These are phyloP conservation scores for Nesidiocoris tenuis DNA, from an alignment of 2,888 invertebrate species.

Conservation along the genomic window DNA sequence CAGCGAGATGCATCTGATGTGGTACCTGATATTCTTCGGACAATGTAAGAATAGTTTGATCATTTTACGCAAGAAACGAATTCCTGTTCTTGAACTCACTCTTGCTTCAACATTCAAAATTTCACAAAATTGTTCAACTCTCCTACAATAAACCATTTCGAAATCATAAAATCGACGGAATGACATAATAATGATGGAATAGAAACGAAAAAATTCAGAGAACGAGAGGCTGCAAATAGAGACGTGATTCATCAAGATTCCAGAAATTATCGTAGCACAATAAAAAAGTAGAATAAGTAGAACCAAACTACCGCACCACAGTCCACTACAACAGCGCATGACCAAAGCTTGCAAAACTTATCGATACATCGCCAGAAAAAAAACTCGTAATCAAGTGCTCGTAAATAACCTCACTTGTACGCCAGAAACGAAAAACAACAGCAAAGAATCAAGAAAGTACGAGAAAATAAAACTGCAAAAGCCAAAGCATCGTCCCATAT, in stretches of 20 bases:
- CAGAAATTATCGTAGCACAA: not conserved
- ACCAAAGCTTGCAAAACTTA: constrained; percentile 41
- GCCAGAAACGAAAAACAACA: constrained; percentile 37
- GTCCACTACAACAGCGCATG: constrained; percentile 44
- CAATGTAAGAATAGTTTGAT: too few relatives aligned
- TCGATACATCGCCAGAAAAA: constrained; percentile 22
- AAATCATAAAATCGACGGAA: too few relatives aligned
- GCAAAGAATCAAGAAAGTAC: constrained; percentile 32
- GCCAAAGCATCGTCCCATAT: constrained; percentile 48
- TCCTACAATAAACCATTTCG: too few relatives aligned
- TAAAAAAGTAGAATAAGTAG: not conserved
- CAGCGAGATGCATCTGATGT: too few relatives aligned
- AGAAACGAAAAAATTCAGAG: not conserved
- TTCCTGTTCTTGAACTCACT: too few relatives aligned
- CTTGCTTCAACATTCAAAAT: too few relatives aligned
- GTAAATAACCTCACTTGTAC: constrained; percentile 29
- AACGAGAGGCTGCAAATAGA: not conserved
- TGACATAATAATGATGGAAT: too few relatives aligned
- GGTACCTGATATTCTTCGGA: too few relatives aligned
- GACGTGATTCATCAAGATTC: not conserved
- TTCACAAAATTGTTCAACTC: too few relatives aligned
- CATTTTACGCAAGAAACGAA: too few relatives aligned
- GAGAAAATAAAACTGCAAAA: constrained; percentile 34
- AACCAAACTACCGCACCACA: constrained; percentile 44
- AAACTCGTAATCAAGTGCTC: constrained; percentile 22